Base-by-base conservation (phyloP, 2,113 vertebrate genomes). In the rabbit (Oryctolagus cuniculus) region DNA sequence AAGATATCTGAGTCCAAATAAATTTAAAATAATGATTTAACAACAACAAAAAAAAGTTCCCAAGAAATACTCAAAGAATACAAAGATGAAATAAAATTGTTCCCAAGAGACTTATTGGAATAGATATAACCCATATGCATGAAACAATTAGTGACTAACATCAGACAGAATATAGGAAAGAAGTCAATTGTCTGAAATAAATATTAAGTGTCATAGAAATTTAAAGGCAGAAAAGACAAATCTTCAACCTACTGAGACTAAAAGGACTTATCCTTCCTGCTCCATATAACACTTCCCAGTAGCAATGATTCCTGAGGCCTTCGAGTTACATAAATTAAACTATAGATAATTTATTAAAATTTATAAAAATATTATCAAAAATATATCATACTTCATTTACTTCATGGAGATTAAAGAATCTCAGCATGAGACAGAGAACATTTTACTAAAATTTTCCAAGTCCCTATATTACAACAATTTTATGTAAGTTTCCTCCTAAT, bases 171-270 rank as follows among this genome's bases (percentile, higher is more conserved):
- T 49, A 75, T 3, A 88, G 15, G 11, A 84, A 93, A 88, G 24
- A 73, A 91, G 10, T 31, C 72, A 84, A 82, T 27, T 86, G 38
- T 55, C 70, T 94, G 11, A 55, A 95, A 80, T 25, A 87, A 58
- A 79, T 10, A 70, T 16, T 51, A 87, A 64, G 1, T 34, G 24
- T 53, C 53, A 69, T 0, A 24, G 17, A 51, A 90, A 27, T 69
- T 93, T 84, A 58, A 15, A 70, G 66, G 8, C 31, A 63, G 38
- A 88, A 64, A 11, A 86, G 49, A 79, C 22, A 78, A 51, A 75
- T 29, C 27, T 13, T 29, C 16, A 17, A 36, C 19, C 21, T 89
- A 77, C 4, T 89, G 63, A 91, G 7, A 31, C 22, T 86, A 22
- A 6, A 77, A 64, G 22, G 51, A 77, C 10, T 10, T 21, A 55